Evolutionary conservation across 2,797 vertebrate species (phyloP), one percentile per base, ranked within the genome.

Genomic region (Pempheris klunzingeri): DNA sequence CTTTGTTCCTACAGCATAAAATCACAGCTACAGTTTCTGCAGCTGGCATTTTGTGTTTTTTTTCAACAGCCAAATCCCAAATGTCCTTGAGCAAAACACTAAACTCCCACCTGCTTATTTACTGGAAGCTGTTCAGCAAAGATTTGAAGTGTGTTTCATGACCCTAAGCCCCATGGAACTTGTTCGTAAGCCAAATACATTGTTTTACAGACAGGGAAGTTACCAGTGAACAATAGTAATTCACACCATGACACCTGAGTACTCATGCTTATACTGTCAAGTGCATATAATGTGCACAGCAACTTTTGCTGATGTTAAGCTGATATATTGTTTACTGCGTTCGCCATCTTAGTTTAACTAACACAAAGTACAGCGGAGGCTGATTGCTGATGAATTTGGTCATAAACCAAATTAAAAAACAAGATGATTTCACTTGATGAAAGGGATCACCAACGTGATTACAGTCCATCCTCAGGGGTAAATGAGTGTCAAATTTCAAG

Each of bases 101-200:
- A 6, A 67, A 74, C 58, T 57, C 64, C 71, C n/a, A 69, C 62
- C 73, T 70, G 9, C 39, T 71, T 73, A 66, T 84, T 88, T 67
- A 58, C 66, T 65, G 66, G 72, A 79, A 70, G 69, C 61, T 63
- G 43, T 2, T 71, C 24, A 30, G 74, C 39, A 61, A 68, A 81
- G 28, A 71, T 53, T 66, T 50, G 30, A 62, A 81, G 58, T 11
- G 8, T 65, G 55, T 68, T 52, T 36, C 26, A 47, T 79, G 68
- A 82, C 72, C 59, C 26, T 17, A 36, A 57, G 44, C 58, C 18
- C 66, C 3, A 6, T 74, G 58, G 41, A 73, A 57, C 38, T 28
- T 47, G 17, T 67, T 81, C 17, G 3, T 38, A 28, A 74, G 64
- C 47, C 64, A 53, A 50, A 84, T 39, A 11, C 2, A 49, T 53